phyloP scores from a whole-genome alignment of 2,797 vertebrate species.

The Calcarius lapponicus region DNA sequence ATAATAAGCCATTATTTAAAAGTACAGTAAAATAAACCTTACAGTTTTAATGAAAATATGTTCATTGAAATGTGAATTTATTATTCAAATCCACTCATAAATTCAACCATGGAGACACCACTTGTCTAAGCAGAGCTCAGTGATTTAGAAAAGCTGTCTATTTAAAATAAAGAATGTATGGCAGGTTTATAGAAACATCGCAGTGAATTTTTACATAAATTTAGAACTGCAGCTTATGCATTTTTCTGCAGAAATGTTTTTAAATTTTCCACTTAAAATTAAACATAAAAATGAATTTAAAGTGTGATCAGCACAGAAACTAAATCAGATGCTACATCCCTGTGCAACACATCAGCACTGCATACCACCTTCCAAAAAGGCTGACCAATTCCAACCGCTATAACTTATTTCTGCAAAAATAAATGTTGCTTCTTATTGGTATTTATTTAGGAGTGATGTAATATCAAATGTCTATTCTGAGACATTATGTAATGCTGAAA shows the following conservation, averaged over 20 bases:
- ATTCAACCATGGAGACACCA: conserved; percentile 83
- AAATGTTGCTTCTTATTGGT: not conserved
- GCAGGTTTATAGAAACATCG: conserved; percentile 84
- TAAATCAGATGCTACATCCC: conserved; percentile 42
- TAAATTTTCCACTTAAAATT: conserved; percentile 77
- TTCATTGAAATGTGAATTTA: conserved; percentile 87
- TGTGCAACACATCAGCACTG: not conserved
- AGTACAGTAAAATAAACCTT: conserved; percentile 86
- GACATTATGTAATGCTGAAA: not conserved
- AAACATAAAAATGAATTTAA: conserved; percentile 73
- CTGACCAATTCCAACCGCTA: not conserved
- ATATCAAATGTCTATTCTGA: not conserved
- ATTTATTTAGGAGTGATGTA: conserved; percentile 6
- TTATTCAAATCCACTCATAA: conserved; percentile 86
- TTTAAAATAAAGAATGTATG: conserved; percentile 87
- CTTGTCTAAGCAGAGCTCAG: conserved; percentile 84
- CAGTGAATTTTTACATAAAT: conserved; percentile 84
- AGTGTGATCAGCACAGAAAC: conserved; percentile 55
- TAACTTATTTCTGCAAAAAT: not conserved
- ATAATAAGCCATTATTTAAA: conserved; percentile 85
- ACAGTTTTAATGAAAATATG: conserved; percentile 86
- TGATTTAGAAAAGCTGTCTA: conserved; percentile 86
- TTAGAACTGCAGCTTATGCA: conserved; percentile 80
- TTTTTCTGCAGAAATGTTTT: conserved; percentile 74
- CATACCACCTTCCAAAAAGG: conserved; percentile 18